These are phyloP conservation scores for Rhinogobius similis DNA, from an alignment of 2,113 vertebrate genomes.

Conservation along the genomic window DNA sequence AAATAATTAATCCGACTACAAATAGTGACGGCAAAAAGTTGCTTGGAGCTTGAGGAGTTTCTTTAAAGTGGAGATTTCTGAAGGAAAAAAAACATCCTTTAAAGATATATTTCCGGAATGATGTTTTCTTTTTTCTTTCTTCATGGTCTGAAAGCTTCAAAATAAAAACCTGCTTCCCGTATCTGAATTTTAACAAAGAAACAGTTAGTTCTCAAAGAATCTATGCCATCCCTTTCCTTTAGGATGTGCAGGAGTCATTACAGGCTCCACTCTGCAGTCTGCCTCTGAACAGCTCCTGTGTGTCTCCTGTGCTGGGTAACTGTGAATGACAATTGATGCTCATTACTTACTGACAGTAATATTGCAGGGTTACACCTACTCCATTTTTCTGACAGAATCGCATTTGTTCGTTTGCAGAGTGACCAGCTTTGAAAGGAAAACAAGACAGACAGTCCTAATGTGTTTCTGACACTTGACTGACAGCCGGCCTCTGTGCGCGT, in stretches of 20 bases:
- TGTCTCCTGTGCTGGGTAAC: slow-evolving; percentile 34
- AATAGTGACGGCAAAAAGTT: too few species aligned
- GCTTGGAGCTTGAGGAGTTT: too few species aligned
- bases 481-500: slow-evolving; percentile 50
- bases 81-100: not conserved
- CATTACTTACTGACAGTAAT: slow-evolving; percentile 59
- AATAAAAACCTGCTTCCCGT: not conserved
- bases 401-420: slow-evolving; percentile 33
- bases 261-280: slow-evolving; percentile 39
- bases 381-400: slow-evolving; percentile 42
- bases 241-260: slow-evolving; percentile 53
- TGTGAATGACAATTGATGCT: slow-evolving; percentile 50
- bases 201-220: slow-evolving; percentile 16
- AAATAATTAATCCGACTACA: too few species aligned
- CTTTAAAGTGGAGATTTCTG: not conserved
- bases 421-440: slow-evolving; percentile 35
- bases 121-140: not conserved
- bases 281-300: slow-evolving; percentile 33
- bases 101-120: not conserved
- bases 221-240: slow-evolving; percentile 39
- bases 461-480: slow-evolving; percentile 60
- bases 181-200: not conserved
- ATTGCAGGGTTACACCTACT: slow-evolving; percentile 39
- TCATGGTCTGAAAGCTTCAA: not conserved
- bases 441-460: slow-evolving; percentile 28